Base-by-base conservation (phyloP, 1,140 invertebrate genomes). In the Mycetomoellerius zeteki region DNA sequence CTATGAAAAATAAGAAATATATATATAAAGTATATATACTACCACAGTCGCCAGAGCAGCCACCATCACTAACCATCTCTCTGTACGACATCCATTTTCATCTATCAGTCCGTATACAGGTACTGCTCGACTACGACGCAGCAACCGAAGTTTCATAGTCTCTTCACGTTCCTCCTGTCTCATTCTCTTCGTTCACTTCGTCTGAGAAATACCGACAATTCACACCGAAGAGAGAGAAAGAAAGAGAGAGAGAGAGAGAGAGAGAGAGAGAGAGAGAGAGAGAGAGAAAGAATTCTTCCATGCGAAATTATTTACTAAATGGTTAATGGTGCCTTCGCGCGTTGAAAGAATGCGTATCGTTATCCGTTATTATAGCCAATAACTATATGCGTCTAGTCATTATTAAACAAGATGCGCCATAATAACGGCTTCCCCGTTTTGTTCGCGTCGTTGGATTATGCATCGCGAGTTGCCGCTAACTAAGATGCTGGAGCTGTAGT, bases 31-130 rank as follows among this genome's bases (percentile, higher is more conserved):
- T 78, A 80, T 54, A 69, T 81, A 71, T 73, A 84, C 50, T 27
- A 90, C 80, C 62, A 88, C 89, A 87, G 89, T 78, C 84, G 89
- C 37, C 89, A 91, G 77, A 81, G 89, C 88, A 86, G 62, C 62
- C 80, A 88, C 54, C 80, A 89, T 85, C 84, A 89, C 81, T 71
- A 90, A 86, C 60, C 78, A 81, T 84, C 37, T 78, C 33, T 78
- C 64, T 81, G 75, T 85, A 91, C 72, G 78, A 88, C 86, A 90
- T 91, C 86, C 81, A 90, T 88, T 80, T 81, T 88, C 88, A 77
- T 87, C 62, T 72, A 88, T 81, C 89, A 88, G 64, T 88, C 80
- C 73, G 62, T 85, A 60, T 78, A 84, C 77, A 89, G 73, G 33
- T 43, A 81, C 50, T 43, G 64, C 54, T 43, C 62, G 54, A 80